These are phyloP conservation scores for Leucoptera coffeella DNA, from an alignment of 2,888 invertebrate genomes.

Conservation along the genomic window DNA sequence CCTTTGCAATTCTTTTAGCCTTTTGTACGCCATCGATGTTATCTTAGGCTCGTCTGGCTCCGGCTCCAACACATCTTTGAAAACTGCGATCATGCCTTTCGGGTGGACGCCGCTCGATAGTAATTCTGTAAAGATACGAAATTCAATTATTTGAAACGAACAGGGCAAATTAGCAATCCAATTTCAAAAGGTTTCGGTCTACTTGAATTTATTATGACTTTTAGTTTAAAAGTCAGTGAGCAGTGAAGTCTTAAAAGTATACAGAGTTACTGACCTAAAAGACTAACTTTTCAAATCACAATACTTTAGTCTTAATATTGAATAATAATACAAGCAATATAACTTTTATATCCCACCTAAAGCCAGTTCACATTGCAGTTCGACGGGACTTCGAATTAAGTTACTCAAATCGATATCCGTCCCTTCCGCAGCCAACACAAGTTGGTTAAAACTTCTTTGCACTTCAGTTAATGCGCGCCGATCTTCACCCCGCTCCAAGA, in stretches of 20 bases:
- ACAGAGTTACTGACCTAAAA: no score
- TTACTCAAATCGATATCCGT: slow-evolving; percentile 20
- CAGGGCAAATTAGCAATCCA: not conserved
- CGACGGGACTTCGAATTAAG: slow-evolving; percentile 31
- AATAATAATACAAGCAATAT: no score
- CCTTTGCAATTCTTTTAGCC: slow-evolving; percentile 29
- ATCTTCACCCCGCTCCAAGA: slow-evolving; percentile 32
- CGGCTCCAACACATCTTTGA: slow-evolving; percentile 29
- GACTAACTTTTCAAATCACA: no score
- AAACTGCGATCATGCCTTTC: slow-evolving; percentile 35
- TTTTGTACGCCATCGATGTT: slow-evolving; percentile 24
- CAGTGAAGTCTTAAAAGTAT: no score
- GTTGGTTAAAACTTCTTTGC: slow-evolving; percentile 32
- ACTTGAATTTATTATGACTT: no score
- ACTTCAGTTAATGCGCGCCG: slow-evolving; percentile 28
- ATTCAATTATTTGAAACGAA: no score
- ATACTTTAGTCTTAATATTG: no score
- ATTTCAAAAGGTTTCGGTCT: not conserved
- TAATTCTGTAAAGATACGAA: slow-evolving; percentile 21
- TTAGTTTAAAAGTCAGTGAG: no score
- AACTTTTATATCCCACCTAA: no score
- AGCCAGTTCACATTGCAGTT: slow-evolving; percentile 36
- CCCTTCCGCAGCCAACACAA: slow-evolving; percentile 24
- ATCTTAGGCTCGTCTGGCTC: slow-evolving; percentile 30
- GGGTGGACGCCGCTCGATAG: slow-evolving; percentile 27